A percentile compares a stretch with the other conserved stretches of the same genome.
Evolutionary conservation across 1,140 invertebrate genomes (phyloP).

Genomic region (Trichomalopsis sarcophagae): DNA sequence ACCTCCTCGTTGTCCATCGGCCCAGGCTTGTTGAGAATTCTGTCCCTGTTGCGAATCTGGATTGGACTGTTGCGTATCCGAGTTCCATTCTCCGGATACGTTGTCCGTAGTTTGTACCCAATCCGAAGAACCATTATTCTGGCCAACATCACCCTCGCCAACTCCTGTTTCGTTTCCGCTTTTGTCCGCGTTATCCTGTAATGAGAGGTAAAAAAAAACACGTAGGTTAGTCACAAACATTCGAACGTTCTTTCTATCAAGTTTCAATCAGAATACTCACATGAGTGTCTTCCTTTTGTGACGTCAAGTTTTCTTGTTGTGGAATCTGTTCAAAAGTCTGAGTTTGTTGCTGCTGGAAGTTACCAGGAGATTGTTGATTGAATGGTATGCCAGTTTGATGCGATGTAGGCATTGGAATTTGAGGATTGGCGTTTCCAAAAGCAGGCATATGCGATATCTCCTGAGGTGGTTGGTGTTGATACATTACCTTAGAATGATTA

Average conservation of each 20-base stretch:
- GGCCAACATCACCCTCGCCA: slow-evolving; percentile 52
- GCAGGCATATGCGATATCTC: slow-evolving; percentile 72
- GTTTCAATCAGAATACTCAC: slow-evolving; percentile 14
- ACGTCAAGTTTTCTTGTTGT: slow-evolving; percentile 19
- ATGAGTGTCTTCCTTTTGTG: slow-evolving; percentile 41
- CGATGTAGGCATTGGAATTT: slow-evolving; percentile 72
- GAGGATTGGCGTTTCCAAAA: slow-evolving; percentile 71
- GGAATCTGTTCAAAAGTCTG: slow-evolving; percentile 55
- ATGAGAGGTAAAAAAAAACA: not conserved
- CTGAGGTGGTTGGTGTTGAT: slow-evolving; percentile 67
- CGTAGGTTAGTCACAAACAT: not conserved
- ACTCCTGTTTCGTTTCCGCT: slow-evolving; percentile 14
- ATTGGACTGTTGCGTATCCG: slow-evolving; percentile 58
- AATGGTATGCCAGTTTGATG: slow-evolving; percentile 68
- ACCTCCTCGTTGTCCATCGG: slow-evolving; percentile 64
- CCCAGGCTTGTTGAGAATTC: slow-evolving; percentile 65
- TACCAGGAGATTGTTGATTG: slow-evolving; percentile 66
- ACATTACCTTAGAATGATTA: slow-evolving; percentile 63
- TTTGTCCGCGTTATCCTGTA: slow-evolving; percentile 27
- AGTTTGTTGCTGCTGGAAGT: slow-evolving; percentile 57
- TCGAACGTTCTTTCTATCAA: not conserved
- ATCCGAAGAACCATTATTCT: slow-evolving; percentile 60
- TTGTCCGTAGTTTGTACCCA: slow-evolving; percentile 67
- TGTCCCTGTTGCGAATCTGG: slow-evolving; percentile 66
- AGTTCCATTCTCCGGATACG: slow-evolving; percentile 66